Percentiles rank a stretch among this genome's conserved stretches.
Conservation (phyloP, 2,797 vertebrate species). For the Mus caroli region DNA sequence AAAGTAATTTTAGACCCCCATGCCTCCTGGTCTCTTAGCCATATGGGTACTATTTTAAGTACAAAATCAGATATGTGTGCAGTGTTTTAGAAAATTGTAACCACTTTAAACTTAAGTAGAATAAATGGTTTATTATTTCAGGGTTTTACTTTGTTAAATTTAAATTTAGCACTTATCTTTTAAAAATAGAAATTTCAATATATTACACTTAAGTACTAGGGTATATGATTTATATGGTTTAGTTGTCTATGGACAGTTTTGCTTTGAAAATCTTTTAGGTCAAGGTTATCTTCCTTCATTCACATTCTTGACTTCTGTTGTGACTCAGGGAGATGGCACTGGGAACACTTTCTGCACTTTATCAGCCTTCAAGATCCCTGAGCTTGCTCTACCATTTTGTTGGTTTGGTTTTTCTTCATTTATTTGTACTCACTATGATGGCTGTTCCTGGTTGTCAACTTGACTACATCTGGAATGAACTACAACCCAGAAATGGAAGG, state of each 20-base stretch:
- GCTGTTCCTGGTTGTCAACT: not conserved
- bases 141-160: slow-evolving; percentile 51
- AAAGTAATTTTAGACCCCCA: slow-evolving; percentile 54
- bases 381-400: not conserved
- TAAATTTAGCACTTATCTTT: slow-evolving; percentile 58
- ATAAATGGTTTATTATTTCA: slow-evolving; percentile 52
- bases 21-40: slow-evolving; percentile 32
- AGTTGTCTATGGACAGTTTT: slow-evolving; percentile 46
- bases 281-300: slow-evolving; percentile 47
- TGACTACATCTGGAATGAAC: not conserved
- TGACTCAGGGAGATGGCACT: not conserved
- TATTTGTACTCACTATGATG: not conserved
- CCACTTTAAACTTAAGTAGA: slow-evolving; percentile 37
- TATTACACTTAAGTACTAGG: slow-evolving; percentile 39
- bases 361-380: not conserved
- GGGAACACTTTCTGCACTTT: not conserved
- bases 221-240: slow-evolving; percentile 14
- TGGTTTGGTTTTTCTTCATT: not conserved
- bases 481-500: not conserved
- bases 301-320: not conserved
- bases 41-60: slow-evolving; percentile 52
- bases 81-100: slow-evolving; percentile 36
- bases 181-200: slow-evolving; percentile 43
- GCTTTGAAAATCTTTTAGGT: slow-evolving; percentile 32
- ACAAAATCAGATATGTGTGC: not conserved